Evolutionary conservation across 2,797 vertebrate genomes (phyloP).

Genomic region (Thalassophryne amazonica): DNA sequence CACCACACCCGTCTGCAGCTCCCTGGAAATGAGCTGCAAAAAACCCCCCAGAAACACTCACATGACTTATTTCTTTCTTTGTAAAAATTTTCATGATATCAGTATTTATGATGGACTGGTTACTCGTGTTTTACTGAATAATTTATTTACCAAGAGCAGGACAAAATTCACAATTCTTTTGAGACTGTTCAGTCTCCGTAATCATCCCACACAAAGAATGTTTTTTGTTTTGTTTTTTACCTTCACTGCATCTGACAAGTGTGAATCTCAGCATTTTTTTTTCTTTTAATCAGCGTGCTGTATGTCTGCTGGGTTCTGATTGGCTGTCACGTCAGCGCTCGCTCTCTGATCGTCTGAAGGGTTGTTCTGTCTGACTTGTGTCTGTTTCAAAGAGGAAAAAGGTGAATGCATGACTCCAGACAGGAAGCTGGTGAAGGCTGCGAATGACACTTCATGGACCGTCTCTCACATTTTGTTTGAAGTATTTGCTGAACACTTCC

Average conservation of each 20-base stretch:
- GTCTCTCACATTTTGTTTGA: constrained; percentile 56
- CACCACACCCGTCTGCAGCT: constrained; percentile 7
- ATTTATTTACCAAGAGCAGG: constrained; percentile 25
- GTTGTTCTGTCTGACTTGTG: constrained; percentile 46
- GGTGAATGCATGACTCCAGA: constrained; percentile 56
- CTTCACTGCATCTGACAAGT: constrained; percentile 19
- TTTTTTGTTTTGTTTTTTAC: no score
- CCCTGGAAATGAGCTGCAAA: no score
- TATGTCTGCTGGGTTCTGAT: constrained; percentile 24
- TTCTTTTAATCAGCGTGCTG: constrained; percentile 25
- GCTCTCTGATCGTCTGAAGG: constrained; percentile 26
- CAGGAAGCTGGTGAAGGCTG: constrained; percentile 30
- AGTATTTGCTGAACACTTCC: constrained; percentile 65
- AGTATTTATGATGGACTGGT: constrained; percentile 45
- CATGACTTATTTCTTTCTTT: no score
- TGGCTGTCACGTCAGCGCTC: constrained; percentile 23
- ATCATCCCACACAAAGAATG: constrained; percentile 23
- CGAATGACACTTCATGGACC: constrained; percentile 56
- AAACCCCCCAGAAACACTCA: no score
- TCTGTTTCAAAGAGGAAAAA: constrained; percentile 43
- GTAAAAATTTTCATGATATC: constrained; percentile 28
- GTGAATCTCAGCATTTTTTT: constrained; percentile 8
- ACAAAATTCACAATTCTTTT: constrained; percentile 11
- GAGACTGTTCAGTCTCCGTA: constrained; percentile 12
- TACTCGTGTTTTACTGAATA: constrained; percentile 33